phyloP scores from a whole-genome alignment of 2,888 invertebrate species.

The Oscheius sp. region DNA sequence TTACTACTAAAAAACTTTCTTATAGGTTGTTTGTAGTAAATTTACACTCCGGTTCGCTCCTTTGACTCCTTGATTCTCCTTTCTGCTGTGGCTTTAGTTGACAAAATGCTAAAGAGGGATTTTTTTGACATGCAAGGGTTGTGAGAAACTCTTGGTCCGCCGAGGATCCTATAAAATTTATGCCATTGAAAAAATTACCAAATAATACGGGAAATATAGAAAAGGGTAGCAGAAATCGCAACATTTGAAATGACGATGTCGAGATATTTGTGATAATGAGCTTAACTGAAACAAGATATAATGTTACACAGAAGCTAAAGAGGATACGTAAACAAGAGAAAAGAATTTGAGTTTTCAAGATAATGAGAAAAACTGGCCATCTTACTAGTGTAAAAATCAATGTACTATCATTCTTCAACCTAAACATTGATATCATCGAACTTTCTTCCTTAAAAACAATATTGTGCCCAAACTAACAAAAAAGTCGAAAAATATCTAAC shows the following conservation, averaged over 20 bases:
- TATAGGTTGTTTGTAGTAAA: background rate
- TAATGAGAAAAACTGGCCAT: no score
- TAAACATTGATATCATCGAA: no score
- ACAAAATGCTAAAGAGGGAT: constrained; percentile 6
- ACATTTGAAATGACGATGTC: background rate
- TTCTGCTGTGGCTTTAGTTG: background rate
- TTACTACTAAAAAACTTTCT: constrained; percentile 14
- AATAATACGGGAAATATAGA: background rate
- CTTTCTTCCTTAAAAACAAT: no score
- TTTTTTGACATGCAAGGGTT: constrained; percentile 9
- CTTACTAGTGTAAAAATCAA: no score
- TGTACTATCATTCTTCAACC: no score
- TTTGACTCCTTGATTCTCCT: background rate
- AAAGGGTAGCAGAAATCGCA: background rate
- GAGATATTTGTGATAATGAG: no score
- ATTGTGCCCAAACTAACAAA: background rate
- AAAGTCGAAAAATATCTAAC: no score
- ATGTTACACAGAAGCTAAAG: no score
- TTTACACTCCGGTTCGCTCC: constrained; percentile 4
- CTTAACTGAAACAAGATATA: no score
- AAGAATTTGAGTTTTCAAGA: no score
- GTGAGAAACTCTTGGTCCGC: constrained; percentile 2
- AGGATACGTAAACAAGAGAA: no score
- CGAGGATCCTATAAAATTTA: background rate
- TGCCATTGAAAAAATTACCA: background rate